Percentiles rank a stretch among this genome's conserved stretches.
Conservation (phyloP, 2,113 vertebrate genomes). For the Nothobranchius furzeri region DNA sequence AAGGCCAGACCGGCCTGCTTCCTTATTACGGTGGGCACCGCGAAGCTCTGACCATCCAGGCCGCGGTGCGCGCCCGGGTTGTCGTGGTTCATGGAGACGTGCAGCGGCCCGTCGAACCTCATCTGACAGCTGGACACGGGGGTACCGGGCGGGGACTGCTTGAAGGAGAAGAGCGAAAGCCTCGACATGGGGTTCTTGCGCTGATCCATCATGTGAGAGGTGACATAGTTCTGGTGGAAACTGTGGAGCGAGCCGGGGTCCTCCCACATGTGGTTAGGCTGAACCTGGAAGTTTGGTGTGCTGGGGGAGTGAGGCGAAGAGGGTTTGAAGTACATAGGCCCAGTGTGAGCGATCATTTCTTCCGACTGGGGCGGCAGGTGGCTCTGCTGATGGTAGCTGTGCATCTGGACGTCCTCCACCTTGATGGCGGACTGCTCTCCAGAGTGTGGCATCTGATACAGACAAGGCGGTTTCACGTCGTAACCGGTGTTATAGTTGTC, state of each 20-base stretch:
- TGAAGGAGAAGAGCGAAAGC: constrained; percentile 97
- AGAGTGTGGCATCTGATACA: constrained; percentile 97
- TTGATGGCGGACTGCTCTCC: constrained; percentile 98
- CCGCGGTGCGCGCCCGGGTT: constrained; percentile 86
- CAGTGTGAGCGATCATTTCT: constrained; percentile 94
- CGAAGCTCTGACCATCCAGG: constrained; percentile 91
- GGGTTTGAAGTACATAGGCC: constrained; percentile 97
- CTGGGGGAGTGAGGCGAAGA: constrained; percentile 92
- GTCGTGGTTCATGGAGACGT: constrained; percentile 92
- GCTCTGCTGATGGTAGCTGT: constrained; percentile 94
- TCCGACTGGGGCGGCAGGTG: constrained; percentile 92
- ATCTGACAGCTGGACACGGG: constrained; percentile 98
- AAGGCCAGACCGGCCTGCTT: constrained; percentile 93
- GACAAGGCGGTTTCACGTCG: constrained; percentile 99
- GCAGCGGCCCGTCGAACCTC: constrained; percentile 96
- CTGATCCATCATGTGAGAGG: constrained; percentile 95
- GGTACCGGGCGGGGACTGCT: constrained; percentile 95
- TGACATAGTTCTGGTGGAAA: constrained; percentile 98
- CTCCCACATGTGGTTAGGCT: constrained; percentile 95
- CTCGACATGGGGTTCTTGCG: constrained; percentile 94
- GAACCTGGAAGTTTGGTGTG: constrained; percentile 93
- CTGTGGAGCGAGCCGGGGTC: constrained; percentile 95
- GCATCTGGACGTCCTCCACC: constrained; percentile 98
- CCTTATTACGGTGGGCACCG: constrained; percentile 89
- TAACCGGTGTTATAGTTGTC: constrained; percentile 98